Conservation (phyloP, 2,797 vertebrate species). For the Danio jaintianensis region DNA sequence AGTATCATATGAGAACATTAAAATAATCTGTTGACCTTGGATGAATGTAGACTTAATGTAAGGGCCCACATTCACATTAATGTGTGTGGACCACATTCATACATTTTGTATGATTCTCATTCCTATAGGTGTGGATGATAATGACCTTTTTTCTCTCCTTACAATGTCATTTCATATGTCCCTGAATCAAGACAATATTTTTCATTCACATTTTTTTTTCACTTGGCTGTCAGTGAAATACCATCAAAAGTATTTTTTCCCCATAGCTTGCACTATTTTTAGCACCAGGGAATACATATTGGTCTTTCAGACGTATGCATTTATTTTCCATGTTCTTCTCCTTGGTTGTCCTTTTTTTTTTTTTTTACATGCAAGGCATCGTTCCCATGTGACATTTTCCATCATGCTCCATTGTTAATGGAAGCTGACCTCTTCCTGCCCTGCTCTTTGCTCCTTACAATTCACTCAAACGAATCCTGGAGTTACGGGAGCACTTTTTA, state of each 20-base stretch:
- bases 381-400: constrained; percentile 30
- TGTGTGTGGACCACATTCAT: neutral
- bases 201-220: neutral
- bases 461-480: constrained; percentile 16
- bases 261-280: constrained; percentile 22
- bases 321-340: constrained; percentile 30
- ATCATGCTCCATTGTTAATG: constrained; percentile 39
- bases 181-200: neutral
- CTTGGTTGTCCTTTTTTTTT: constrained; percentile 16
- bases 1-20: no score
- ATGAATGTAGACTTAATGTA: no score
- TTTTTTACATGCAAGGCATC: neutral
- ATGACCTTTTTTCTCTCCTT: neutral
- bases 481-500: constrained; percentile 31
- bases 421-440: constrained; percentile 35
- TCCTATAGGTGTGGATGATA: neutral
- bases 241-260: constrained; percentile 6
- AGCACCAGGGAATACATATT: neutral
- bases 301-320: constrained; percentile 7
- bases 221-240: constrained; percentile 2
- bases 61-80: no score
- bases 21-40: no score
- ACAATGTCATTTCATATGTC: constrained; percentile 5
- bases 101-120: neutral
- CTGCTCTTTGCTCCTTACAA: constrained; percentile 27